Evolutionary conservation across 2,888 invertebrate genomes (phyloP), one percentile per base, ranked within the genome.

Genomic region (Bimastos eiseni): DNA sequence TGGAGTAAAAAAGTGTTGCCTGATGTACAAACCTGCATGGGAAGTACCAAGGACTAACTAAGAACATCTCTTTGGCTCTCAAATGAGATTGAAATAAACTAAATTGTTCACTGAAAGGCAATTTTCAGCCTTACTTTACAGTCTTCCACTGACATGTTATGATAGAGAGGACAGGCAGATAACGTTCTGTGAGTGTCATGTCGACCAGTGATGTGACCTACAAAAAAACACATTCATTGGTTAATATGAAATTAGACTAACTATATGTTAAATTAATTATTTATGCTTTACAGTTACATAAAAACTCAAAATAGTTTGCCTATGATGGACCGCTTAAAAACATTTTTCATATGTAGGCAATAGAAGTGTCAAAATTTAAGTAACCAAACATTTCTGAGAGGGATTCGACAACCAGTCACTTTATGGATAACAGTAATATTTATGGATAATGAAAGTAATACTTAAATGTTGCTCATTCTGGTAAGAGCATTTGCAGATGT

Each of bases 91-190:
- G n/a, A n/a, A 70, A n/a, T n/a, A 70, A 11, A 30, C 30, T 70
- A n/a, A n/a, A n/a, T 70, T 70, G 19, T 15, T 90, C 30, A 84
- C 36, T 38, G 13, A 11, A 8, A 49, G 34, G 17, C 38, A 86
- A 44, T n/a, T 33, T 24, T 36, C 49, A 83, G n/a, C 89, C 93
- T 91, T 94, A 96, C 96, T 95, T 95, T 96, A 94, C 97, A 97
- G 93, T 97, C 96, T 90, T 96, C 96, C 38, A 97, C 96, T 19
- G 97, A 96, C 93, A 97, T 97, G 95, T 98, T 98, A 95, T 98
- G 98, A 95, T 97, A 99, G 90, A 97, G 94, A 2, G 98, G 98
- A 94, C 99, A 99, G 37, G 98, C 98, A 95, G 98, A 97, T 92
- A 97, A 96, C 2, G 98, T 97, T 95, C 98, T 98, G 95, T 99